A percentile compares a stretch with the other conserved stretches of the same genome.
Conservation (phyloP, 2,797 vertebrate species). For the Glyptemys insculpta region DNA sequence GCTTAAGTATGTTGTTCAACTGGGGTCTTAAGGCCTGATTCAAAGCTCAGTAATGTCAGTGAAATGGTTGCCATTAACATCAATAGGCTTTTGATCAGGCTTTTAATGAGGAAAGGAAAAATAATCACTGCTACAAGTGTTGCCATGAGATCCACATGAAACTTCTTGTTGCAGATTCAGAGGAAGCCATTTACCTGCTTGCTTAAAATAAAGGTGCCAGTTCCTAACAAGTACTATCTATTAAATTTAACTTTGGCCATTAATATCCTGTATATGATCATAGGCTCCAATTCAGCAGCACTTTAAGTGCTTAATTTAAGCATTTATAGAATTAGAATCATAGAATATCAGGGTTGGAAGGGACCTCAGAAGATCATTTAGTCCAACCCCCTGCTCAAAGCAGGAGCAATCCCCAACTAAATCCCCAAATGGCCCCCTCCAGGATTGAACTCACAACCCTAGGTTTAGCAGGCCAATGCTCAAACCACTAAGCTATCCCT, state of each 20-base stretch:
- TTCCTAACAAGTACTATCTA: not conserved
- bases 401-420: too few species aligned
- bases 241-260: constrained; percentile 18
- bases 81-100: not conserved
- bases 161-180: not conserved
- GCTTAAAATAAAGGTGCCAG: not conserved
- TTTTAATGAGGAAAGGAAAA: constrained; percentile 9
- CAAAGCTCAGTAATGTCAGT: not conserved
- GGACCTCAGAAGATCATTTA: too few species aligned
- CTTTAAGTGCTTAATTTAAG: not conserved
- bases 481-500: too few species aligned
- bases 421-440: too few species aligned
- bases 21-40: not conserved
- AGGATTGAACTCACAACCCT: too few species aligned
- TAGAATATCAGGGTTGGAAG: too few species aligned
- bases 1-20: not conserved
- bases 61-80: not conserved
- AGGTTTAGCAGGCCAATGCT: too few species aligned
- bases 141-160: not conserved
- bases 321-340: not conserved
- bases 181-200: not conserved
- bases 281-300: not conserved
- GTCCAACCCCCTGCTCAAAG: too few species aligned
- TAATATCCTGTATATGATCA: not conserved
- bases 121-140: not conserved